These are phyloP conservation scores for Trichopria drosophilae DNA, from an alignment of 2,888 invertebrate genomes.

Conservation along the genomic window DNA sequence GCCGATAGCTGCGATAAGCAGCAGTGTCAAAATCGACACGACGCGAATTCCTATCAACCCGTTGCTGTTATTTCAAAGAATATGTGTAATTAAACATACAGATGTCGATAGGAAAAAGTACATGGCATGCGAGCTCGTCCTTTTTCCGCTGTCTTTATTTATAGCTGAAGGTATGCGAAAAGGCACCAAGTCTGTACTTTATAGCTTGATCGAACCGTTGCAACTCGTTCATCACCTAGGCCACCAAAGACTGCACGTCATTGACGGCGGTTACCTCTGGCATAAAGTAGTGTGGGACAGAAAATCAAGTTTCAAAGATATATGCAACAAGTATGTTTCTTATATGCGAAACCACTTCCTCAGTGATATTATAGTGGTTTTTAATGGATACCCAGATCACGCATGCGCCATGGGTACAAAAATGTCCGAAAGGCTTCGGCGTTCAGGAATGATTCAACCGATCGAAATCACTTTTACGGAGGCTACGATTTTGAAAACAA, in stretches of 20 bases:
- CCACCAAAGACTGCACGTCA: constrained; percentile 27
- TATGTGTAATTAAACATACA: not conserved
- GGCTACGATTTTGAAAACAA: constrained; percentile 45
- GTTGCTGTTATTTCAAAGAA: constrained; percentile 5
- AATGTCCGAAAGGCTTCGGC: constrained; percentile 50
- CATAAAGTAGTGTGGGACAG: constrained; percentile 3
- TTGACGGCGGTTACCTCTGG: constrained; percentile 40
- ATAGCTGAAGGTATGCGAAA: constrained; percentile 10
- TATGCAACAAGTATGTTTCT: constrained; percentile 35
- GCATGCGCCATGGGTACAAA: constrained; percentile 47
- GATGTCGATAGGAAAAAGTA: not conserved
- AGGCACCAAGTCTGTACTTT: constrained; percentile 2
- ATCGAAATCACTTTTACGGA: constrained; percentile 50
- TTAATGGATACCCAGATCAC: constrained; percentile 46
- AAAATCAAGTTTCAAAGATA: too few relatives aligned
- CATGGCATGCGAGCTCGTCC: not conserved
- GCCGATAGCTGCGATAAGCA: not conserved
- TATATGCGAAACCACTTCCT: constrained; percentile 31
- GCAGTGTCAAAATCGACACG: not conserved
- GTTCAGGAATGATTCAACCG: constrained; percentile 51
- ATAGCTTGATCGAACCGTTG: not conserved
- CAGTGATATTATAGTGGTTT: not conserved
- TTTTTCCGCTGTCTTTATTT: constrained; percentile 6
- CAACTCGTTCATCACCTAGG: not conserved
- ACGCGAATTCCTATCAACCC: not conserved